Base-by-base conservation (phyloP, 1,140 invertebrate species). In the Vanessa atalanta region DNA sequence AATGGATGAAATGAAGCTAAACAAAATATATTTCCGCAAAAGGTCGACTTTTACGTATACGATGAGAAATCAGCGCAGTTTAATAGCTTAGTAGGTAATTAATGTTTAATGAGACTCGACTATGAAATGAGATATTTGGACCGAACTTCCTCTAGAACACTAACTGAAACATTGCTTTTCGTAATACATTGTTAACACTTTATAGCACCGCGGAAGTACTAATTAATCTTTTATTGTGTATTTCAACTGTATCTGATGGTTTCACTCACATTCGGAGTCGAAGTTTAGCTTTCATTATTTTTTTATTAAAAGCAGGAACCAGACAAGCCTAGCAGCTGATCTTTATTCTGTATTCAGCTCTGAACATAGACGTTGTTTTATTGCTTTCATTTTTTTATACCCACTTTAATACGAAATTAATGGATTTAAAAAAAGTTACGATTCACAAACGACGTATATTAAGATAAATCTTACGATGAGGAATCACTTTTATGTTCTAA, bases 61-160 rank as follows among this genome's bases (percentile, higher is more conserved):
- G 16, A 65, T 65, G 63, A 48, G 63, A 57, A 57, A 23, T 57
- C 16, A 23, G 20, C 53, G 23, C 20, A 3, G 53, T 57, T 57
- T 57, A 57, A 23, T 57, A 57, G 53, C 11, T 16, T 23, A 23
- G 53, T 57, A 43, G 6, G 20, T 50, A 74, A 76, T 76, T 71
- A 75, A 76, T 67, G 68, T 72, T 67, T 70, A 76, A 71, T 65
- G 55, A 71, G 65, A 61, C 65, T 69, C 48, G 51, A 67, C 47
- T 72, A 66, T 48, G 47, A 66, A 72, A 66, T 43, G 47, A 72
- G 55, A 66, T 48, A 43, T 61, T 31, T 61, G 26, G 15, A 3
- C 7, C 3, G 37, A 37, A 70, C 51, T 70, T 61, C 55, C 61
- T 50, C 61, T 53, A 47, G 61, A 70, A 61, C 7, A 47, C 68